Percentiles rank a stretch among this genome's conserved stretches.
Evolutionary conservation across 2,113 vertebrate species (phyloP).

Genomic region (Sylvilagus bachmani): DNA sequence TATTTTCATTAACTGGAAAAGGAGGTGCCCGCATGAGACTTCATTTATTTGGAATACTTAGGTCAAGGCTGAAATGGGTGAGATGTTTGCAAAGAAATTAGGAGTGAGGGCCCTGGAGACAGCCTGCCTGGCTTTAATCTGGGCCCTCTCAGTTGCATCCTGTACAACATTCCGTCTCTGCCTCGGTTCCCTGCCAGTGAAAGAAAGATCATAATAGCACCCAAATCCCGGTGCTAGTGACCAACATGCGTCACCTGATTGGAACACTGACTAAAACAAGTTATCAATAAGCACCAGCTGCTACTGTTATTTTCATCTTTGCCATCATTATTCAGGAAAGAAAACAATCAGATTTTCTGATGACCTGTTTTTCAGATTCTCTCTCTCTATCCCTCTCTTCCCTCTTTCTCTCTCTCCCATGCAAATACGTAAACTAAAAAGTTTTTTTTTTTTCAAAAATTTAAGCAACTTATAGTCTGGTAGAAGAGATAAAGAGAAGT

Average conservation of each 20-base stretch:
- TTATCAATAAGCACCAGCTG: neutral
- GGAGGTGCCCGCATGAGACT: constrained; percentile 1
- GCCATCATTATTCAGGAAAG: neutral
- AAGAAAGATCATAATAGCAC: neutral
- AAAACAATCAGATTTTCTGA: neutral
- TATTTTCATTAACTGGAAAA: constrained; percentile 59
- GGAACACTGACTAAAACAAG: rapidly evolving
- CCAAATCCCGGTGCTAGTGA: neutral
- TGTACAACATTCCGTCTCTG: neutral
- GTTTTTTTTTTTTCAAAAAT: neutral
- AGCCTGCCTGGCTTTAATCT: neutral
- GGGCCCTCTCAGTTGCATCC: neutral
- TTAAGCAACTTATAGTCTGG: neutral
- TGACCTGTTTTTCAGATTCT: neutral
- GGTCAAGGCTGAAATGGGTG: neutral
- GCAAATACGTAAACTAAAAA: too few relatives aligned
- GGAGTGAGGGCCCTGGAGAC: constrained; percentile 22
- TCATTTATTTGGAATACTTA: constrained; percentile 27
- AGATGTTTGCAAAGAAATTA: constrained; percentile 60
- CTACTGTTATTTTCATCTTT: neutral
- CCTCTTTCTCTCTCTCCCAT: too few relatives aligned
- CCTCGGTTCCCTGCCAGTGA: neutral
- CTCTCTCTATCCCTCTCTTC: too few relatives aligned
- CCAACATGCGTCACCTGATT: neutral
- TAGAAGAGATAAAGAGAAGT: neutral